These are phyloP conservation scores for Agrotis segetum DNA, from an alignment of 2,888 invertebrate genomes.

Conservation along the genomic window DNA sequence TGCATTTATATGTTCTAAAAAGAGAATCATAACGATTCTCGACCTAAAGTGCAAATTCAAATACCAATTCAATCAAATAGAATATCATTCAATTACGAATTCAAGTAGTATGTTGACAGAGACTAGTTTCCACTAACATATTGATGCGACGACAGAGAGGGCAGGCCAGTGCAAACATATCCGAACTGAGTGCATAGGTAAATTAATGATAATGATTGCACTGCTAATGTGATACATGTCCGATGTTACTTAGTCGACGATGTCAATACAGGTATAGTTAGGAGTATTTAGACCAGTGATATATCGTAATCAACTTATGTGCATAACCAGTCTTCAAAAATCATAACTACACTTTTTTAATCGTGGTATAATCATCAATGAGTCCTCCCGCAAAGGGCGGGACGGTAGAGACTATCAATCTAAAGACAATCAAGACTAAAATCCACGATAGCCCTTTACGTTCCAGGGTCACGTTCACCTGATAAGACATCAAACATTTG, in stretches of 20 bases:
- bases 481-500: no score
- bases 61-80: slow-evolving; percentile 14
- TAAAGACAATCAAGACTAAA: no score
- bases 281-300: background rate
- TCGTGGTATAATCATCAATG: no score
- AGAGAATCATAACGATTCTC: background rate
- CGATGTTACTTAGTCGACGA: slow-evolving; percentile 11
- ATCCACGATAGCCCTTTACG: no score
- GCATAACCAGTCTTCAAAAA: no score
- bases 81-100: slow-evolving; percentile 53
- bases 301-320: no score
- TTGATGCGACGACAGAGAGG: slow-evolving; percentile 52
- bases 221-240: slow-evolving; percentile 31
- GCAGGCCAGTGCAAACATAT: slow-evolving; percentile 49
- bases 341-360: no score
- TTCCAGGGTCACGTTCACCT: no score
- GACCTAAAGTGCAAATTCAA: background rate
- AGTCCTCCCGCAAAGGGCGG: no score
- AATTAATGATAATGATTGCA: slow-evolving; percentile 53
- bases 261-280: background rate
- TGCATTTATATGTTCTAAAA: no score
- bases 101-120: slow-evolving; percentile 48
- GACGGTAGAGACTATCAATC: no score
- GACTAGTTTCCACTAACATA: slow-evolving; percentile 30
- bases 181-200: slow-evolving; percentile 45